A percentile compares a stretch with the other conserved stretches of the same genome.
Conservation (phyloP, 2,113 vertebrate genomes). For the Crotalus viridis region DNA sequence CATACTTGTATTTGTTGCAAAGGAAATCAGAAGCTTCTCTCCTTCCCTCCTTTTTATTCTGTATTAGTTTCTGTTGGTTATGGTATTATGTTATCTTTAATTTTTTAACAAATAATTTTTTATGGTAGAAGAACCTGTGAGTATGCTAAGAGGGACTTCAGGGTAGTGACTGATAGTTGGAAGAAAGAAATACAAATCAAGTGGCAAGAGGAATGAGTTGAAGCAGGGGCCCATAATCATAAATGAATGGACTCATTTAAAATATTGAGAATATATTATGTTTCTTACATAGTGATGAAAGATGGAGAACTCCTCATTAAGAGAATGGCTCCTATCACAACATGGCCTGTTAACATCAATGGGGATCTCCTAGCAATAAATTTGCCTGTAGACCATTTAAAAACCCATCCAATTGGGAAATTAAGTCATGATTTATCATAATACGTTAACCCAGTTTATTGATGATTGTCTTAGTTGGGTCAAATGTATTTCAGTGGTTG, state of each 20-base stretch:
- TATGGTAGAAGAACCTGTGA: background rate
- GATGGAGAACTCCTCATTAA: background rate
- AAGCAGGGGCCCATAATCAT: background rate
- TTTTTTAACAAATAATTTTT: background rate
- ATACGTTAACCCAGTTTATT: background rate
- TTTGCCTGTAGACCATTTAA: background rate
- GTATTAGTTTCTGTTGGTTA: background rate
- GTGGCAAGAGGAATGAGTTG: background rate
- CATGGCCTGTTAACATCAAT: background rate
- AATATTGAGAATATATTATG: background rate
- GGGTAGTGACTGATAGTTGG: background rate
- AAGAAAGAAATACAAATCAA: background rate
- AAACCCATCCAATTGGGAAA: background rate
- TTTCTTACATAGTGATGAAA: background rate
- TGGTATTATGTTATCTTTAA: background rate
- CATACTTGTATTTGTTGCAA: background rate
- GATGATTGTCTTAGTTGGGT: background rate
- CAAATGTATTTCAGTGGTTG: background rate
- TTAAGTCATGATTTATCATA: background rate
- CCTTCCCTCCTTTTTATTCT: background rate
- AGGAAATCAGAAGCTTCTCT: background rate
- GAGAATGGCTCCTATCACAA: background rate
- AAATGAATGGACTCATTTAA: background rate
- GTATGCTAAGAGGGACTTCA: background rate
- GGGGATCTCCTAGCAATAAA: background rate